Conservation (phyloP, 2,113 vertebrate species). For the Micromys minutus region DNA sequence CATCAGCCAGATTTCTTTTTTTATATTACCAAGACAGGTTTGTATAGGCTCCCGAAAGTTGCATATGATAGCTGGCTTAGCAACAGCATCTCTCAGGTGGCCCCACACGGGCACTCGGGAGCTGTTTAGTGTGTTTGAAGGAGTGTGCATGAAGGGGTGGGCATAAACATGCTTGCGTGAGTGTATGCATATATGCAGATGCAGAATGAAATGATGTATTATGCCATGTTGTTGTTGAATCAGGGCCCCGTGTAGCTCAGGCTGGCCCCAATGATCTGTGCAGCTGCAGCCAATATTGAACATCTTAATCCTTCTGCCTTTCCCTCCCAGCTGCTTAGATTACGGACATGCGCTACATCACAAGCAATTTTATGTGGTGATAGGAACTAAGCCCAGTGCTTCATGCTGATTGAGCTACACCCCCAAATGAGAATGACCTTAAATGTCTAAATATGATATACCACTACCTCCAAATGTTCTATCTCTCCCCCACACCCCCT, state of each 20-base stretch:
- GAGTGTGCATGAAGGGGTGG: accelerated
- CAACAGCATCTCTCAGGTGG: neutral
- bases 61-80: neutral
- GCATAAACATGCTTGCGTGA: too few relatives aligned
- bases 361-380: neutral
- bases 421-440: neutral
- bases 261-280: neutral
- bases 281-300: neutral
- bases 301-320: neutral
- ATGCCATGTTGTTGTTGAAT: neutral
- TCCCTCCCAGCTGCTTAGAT: neutral
- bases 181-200: neutral
- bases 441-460: neutral
- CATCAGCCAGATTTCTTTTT: neutral
- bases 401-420: neutral
- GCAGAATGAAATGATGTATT: too few relatives aligned
- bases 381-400: neutral
- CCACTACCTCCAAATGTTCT: neutral
- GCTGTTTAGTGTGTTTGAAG: neutral
- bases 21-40: neutral
- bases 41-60: neutral
- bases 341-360: neutral
- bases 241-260: neutral
- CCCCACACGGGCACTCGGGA: neutral
- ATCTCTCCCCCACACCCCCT: too few relatives aligned